Base-by-base conservation (phyloP, 2,113 vertebrate genomes). In the Sylvilagus bachmani region DNA sequence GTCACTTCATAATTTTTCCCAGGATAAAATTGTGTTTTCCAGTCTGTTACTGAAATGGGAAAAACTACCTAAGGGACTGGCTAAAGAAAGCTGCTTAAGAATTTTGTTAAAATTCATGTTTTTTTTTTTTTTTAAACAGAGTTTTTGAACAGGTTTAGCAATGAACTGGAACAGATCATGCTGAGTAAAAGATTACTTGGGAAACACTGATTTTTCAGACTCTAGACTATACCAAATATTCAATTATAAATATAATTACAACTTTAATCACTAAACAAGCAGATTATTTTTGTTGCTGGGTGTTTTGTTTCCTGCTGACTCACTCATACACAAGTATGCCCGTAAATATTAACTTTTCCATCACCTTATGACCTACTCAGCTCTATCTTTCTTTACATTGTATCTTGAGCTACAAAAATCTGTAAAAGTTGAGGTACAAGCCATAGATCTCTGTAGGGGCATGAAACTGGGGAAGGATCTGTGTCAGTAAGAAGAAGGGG, bases 201-300 rank as follows among this genome's bases (percentile, higher is more conserved):
- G 94, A 97, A 97, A 97, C 90, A 96, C 90, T 95, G 94, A 88
- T 95, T 98, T 98, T 93, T 70, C 74, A 92, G 84, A 97, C 78
- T 97, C 31, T 71, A 24, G 77, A 97, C 64, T 88, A 81, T 62
- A 96, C 74, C 51, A 93, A 95, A 92, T 96, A 98, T 62, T 97
- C 97, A 98, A 97, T 98, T 98, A 98, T 97, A 98, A 98, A 98
- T 95, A 93, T 98, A 98, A 98, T 98, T 98, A 97, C 62, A 94
- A 89, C 86, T 98, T 97, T 98, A 98, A 98, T 98, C 98, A 97
- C 98, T 98, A 98, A 98, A 98, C 94, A 97, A 98, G 97, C 83
- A 96, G 88, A 90, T 96, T 96, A 92, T 85, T 97, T 96, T 93
- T 49, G 38, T 64, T 2, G 25, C 79, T 62, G 61, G 62, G 44